phyloP scores from a whole-genome alignment of 2,797 vertebrate species.

The Choloepus didactylus region DNA sequence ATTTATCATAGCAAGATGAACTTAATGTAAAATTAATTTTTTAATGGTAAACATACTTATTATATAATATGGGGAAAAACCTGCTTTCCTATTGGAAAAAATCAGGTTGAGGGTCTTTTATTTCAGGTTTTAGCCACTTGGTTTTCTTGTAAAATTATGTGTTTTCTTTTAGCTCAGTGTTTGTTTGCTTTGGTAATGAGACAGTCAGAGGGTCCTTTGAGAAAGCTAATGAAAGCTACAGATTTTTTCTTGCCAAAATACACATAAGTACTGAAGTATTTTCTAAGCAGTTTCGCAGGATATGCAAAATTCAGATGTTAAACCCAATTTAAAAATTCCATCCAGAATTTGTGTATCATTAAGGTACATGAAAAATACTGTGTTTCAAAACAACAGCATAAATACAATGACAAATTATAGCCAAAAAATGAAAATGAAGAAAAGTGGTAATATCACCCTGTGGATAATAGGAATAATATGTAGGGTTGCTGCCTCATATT shows the following conservation, averaged over 20 bases:
- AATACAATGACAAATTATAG: neutral
- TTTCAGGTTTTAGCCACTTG: neutral
- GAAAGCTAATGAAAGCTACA: constrained; percentile 46
- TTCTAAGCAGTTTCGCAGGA: neutral
- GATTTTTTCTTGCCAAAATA: neutral
- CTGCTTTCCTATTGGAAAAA: constrained; percentile 25
- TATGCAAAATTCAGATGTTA: constrained; percentile 24
- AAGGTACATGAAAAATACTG: neutral
- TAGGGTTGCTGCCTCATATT: neutral
- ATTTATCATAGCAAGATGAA: neutral
- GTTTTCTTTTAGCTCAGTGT: neutral
- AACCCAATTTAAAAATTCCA: neutral
- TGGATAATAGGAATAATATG: neutral
- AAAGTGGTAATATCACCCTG: no score
- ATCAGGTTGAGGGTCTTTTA: neutral
- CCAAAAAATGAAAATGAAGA: neutral
- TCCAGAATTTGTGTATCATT: neutral
- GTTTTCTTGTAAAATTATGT: neutral
- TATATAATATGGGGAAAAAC: neutral
- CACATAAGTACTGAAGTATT: neutral
- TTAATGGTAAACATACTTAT: constrained; percentile 10
- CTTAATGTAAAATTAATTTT: constrained; percentile 1
- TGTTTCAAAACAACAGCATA: constrained; percentile 1
- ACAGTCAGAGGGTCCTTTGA: constrained; percentile 19
- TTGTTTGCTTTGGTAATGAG: neutral